Evolutionary conservation across 2,113 vertebrate genomes (phyloP).

Genomic region (Chionodraco myersi): DNA sequence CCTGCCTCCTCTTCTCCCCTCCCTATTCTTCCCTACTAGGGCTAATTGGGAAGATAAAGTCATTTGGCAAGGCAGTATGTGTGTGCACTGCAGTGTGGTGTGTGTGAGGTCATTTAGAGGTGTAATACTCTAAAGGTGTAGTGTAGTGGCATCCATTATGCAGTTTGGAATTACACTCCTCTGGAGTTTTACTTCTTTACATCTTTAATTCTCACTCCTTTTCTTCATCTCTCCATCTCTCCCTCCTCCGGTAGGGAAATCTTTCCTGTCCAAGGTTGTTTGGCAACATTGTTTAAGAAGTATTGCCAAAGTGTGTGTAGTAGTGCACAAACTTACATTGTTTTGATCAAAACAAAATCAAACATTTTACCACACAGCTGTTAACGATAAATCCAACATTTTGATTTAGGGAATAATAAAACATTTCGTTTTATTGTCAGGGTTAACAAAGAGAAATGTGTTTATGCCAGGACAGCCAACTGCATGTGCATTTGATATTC

Average conservation of each 20-base stretch:
- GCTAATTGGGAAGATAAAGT: slow-evolving; percentile 73
- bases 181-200: slow-evolving; percentile 13
- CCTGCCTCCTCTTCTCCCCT: background rate
- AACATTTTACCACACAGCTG: slow-evolving; percentile 50
- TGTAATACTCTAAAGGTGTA: slow-evolving; percentile 73
- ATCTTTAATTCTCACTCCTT: background rate
- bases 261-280: slow-evolving; percentile 61
- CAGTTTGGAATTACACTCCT: slow-evolving; percentile 80
- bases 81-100: slow-evolving; percentile 1
- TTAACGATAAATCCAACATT: slow-evolving; percentile 24
- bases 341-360: slow-evolving; percentile 42
- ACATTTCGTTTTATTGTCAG: slow-evolving; percentile 21
- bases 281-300: slow-evolving; percentile 57
- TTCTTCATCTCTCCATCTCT: slow-evolving; percentile 3
- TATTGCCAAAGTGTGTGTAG: slow-evolving; percentile 9
- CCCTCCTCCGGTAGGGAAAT: slow-evolving; percentile 50
- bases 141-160: slow-evolving; percentile 70
- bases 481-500: background rate
- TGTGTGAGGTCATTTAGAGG: slow-evolving; percentile 58
- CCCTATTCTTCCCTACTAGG: slow-evolving; percentile 4
- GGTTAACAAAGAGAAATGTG: slow-evolving; percentile 17
- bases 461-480: background rate
- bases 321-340: slow-evolving; percentile 22
- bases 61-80: slow-evolving; percentile 53
- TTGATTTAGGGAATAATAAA: slow-evolving; percentile 15